A percentile compares a stretch with the other conserved stretches of the same genome.
phyloP scores from a whole-genome alignment of 2,797 vertebrate genomes.

The Macropus fuliginosus region DNA sequence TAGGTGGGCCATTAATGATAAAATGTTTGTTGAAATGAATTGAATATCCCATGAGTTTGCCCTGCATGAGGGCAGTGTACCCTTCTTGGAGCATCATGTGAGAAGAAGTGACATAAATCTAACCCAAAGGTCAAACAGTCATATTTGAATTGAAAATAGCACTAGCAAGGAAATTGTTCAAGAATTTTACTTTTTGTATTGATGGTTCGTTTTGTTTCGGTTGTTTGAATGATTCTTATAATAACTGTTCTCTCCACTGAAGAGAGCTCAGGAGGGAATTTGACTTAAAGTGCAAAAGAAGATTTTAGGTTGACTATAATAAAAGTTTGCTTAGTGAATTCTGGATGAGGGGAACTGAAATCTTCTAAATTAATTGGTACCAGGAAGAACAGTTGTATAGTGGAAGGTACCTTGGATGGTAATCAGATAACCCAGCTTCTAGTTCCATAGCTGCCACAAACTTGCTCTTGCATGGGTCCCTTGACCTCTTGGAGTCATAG shows the following conservation, averaged over 20 bases:
- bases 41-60: neutral
- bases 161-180: neutral
- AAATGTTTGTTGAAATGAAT: neutral
- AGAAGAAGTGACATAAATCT: too few species aligned
- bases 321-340: neutral
- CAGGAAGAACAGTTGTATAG: neutral
- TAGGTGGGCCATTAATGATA: neutral
- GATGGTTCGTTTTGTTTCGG: neutral
- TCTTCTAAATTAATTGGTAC: neutral
- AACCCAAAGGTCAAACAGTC: neutral
- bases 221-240: neutral
- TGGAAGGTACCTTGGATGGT: neutral
- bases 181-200: neutral
- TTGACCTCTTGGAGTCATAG: neutral
- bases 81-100: neutral
- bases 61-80: neutral
- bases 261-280: neutral
- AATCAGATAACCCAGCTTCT: neutral
- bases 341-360: conserved; percentile 11
- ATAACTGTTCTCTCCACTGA: accelerated
- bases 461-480: neutral
- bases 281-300: neutral
- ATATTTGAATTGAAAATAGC: neutral
- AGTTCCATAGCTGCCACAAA: neutral
- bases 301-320: neutral